phyloP scores from a whole-genome alignment of 2,113 vertebrate genomes.

The Uropsilus gracilis region DNA sequence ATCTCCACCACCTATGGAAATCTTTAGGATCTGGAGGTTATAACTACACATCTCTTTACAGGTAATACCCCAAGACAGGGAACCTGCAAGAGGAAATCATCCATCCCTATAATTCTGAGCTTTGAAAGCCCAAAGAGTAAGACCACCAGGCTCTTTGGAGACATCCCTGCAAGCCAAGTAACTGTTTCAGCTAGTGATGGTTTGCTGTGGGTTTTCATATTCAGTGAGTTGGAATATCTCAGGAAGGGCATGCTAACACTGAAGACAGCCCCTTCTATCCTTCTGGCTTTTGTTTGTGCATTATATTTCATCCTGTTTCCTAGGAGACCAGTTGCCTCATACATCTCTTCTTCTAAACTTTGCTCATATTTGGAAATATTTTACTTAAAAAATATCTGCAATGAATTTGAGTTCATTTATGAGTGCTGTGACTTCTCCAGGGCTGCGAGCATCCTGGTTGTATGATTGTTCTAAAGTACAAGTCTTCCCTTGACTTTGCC shows the following conservation, averaged over 20 bases:
- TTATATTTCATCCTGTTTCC: background rate
- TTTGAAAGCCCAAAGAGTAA: background rate
- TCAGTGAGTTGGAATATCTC: background rate
- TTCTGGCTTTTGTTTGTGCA: background rate
- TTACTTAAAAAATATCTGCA: background rate
- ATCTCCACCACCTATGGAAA: background rate
- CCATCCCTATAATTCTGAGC: rapidly evolving
- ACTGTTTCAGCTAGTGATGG: background rate
- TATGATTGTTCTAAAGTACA: background rate
- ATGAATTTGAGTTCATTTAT: background rate
- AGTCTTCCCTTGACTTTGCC: background rate
- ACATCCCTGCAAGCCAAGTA: background rate
- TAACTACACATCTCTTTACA: background rate
- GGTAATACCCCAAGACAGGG: background rate
- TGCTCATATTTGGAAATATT: background rate
- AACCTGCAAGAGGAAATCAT: background rate
- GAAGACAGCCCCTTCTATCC: background rate
- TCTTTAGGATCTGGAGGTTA: background rate
- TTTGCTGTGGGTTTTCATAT: background rate
- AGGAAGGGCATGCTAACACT: background rate
- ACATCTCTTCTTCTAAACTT: background rate
- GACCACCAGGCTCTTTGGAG: background rate
- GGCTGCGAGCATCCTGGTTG: background rate
- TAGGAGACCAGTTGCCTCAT: background rate
- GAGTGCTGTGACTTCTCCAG: background rate